A percentile compares a stretch with the other conserved stretches of the same genome.
These are phyloP conservation scores for Troilus luridus DNA, from an alignment of 2,888 invertebrate species.

Conservation along the genomic window DNA sequence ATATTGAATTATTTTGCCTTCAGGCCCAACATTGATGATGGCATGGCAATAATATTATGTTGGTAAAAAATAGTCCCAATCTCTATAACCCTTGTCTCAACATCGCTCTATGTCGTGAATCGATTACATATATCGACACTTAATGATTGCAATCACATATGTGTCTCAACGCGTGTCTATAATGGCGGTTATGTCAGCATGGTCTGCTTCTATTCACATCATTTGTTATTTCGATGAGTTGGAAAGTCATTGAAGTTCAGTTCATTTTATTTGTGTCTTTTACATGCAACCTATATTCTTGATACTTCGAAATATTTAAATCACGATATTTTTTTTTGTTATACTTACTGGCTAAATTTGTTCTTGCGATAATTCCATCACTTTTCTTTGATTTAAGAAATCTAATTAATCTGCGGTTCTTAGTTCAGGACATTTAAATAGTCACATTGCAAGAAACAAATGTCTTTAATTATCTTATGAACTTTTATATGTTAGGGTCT, in stretches of 20 bases:
- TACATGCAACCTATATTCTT: no score
- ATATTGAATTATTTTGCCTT: constrained; percentile 2
- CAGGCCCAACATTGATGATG: not conserved
- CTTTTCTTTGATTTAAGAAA: no score
- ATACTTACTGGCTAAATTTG: no score
- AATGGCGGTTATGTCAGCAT: not conserved
- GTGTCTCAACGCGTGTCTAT: not conserved
- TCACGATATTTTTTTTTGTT: no score
- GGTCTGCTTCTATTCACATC: not conserved
- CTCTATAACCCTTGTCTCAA: constrained; percentile 20
- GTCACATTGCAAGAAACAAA: no score
- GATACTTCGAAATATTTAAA: no score
- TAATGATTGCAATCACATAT: not conserved
- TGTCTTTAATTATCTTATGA: no score
- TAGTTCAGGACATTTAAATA: no score
- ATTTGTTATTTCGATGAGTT: not conserved
- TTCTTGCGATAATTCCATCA: no score
- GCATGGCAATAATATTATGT: not conserved
- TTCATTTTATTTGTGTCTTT: not conserved
- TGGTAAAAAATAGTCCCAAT: constrained; percentile 11
- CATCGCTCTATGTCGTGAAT: not conserved
- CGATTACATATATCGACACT: not conserved
- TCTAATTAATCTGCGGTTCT: no score
- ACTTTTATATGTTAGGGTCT: no score
- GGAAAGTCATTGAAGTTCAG: not conserved